Evolutionary conservation across 2,113 vertebrate species (phyloP).

Genomic region (Brienomyrus brachyistius): DNA sequence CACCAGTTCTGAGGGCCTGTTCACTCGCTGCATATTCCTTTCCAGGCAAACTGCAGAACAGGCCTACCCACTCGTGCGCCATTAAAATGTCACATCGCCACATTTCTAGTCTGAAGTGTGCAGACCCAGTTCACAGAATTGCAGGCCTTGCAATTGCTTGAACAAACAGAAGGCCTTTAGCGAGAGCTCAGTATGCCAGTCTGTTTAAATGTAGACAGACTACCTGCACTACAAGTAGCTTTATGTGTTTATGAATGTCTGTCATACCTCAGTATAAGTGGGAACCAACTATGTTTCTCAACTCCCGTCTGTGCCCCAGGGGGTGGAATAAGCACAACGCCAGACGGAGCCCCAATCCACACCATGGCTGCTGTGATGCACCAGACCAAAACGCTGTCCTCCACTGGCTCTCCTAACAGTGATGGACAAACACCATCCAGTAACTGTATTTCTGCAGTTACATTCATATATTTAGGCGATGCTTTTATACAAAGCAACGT

Average conservation of each 20-base stretch:
- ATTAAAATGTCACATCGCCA: neutral
- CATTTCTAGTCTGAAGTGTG: neutral
- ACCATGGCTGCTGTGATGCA: neutral
- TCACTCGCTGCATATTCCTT: neutral
- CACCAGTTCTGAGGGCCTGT: neutral
- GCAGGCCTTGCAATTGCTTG: neutral
- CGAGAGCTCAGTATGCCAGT: neutral
- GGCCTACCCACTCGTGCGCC: neutral
- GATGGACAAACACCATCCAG: neutral
- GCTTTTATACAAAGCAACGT: neutral
- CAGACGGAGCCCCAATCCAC: neutral
- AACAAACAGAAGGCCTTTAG: neutral
- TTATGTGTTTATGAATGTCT: neutral
- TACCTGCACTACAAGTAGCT: neutral
- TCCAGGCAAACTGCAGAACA: neutral
- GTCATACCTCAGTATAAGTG: neutral
- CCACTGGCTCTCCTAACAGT: neutral
- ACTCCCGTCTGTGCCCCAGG: neutral
- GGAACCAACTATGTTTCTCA: neutral
- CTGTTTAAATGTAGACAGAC: neutral
- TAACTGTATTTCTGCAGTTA: neutral
- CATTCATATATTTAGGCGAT: neutral
- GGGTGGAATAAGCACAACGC: neutral
- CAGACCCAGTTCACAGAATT: neutral
- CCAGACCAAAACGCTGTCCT: neutral